Percentiles rank a stretch among this genome's conserved stretches.
Conservation (phyloP, 2,797 vertebrate species). For the Antrozous pallidus region DNA sequence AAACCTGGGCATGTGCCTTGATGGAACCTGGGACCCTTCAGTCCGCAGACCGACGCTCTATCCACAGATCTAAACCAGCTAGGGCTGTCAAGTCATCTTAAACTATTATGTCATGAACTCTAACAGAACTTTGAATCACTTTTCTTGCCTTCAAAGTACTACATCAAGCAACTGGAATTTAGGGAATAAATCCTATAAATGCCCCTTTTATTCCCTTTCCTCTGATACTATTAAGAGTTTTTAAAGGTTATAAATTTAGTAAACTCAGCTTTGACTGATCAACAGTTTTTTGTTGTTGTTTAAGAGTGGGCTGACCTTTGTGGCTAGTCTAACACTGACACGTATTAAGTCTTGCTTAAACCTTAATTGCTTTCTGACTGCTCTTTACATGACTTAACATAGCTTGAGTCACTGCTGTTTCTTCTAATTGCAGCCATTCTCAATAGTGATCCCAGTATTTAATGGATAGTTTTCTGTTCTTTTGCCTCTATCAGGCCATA, state of each 20-base stretch:
- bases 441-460: neutral
- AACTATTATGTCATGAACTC: neutral
- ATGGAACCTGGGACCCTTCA: no score
- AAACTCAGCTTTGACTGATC: neutral
- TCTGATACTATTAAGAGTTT: neutral
- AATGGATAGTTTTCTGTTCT: neutral
- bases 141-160: neutral
- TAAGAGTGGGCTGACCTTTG: neutral
- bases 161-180: neutral
- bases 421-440: neutral
- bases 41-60: no score
- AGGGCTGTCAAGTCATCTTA: neutral
- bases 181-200: neutral
- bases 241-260: neutral
- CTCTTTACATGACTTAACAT: neutral
- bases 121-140: neutral
- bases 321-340: neutral
- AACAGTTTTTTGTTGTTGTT: neutral
- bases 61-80: no score
- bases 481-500: neutral
- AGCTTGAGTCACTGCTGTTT: neutral
- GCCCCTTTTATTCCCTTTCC: neutral
- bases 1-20: no score
- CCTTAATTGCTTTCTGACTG: neutral
- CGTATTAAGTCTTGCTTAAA: neutral